Evolutionary conservation across 2,797 vertebrate genomes (phyloP).

Genomic region (Cheirogaleus major): DNA sequence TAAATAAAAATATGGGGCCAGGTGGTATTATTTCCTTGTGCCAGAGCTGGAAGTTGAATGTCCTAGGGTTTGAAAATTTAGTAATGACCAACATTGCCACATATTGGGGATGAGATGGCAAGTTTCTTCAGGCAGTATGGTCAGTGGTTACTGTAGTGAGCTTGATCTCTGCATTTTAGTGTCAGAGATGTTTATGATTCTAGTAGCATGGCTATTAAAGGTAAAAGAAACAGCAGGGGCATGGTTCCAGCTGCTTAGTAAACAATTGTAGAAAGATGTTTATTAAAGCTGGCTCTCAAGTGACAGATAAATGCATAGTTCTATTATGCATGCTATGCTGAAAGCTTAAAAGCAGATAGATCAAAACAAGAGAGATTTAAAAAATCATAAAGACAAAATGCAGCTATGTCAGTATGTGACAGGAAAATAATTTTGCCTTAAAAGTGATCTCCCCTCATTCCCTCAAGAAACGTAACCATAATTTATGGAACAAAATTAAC

Average conservation of each 20-base stretch:
- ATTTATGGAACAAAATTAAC: constrained; percentile 78
- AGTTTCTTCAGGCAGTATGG: constrained; percentile 39
- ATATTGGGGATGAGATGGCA: not conserved
- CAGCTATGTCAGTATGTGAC: constrained; percentile 64
- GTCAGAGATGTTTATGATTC: constrained; percentile 68
- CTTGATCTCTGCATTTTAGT: constrained; percentile 35
- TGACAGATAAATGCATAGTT: constrained; percentile 80
- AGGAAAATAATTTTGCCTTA: constrained; percentile 79
- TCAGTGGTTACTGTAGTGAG: constrained; percentile 48
- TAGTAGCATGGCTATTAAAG: constrained; percentile 51
- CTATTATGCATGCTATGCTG: constrained; percentile 77
- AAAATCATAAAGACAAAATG: constrained; percentile 83
- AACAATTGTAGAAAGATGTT: constrained; percentile 78
- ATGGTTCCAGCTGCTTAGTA: constrained; percentile 66
- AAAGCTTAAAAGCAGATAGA: constrained; percentile 82
- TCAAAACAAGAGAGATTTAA: constrained; percentile 79
- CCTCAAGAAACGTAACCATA: constrained; percentile 70
- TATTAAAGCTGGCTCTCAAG: constrained; percentile 82
- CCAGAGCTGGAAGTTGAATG: not conserved
- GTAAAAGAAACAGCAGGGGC: constrained; percentile 58
- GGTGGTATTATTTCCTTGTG: not conserved
- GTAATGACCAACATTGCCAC: not conserved
- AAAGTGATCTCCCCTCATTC: constrained; percentile 61
- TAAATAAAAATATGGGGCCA: constrained; percentile 17
- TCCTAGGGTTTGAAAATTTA: not conserved